Evolutionary conservation across 2,888 invertebrate species (phyloP).

Genomic region (Trichopria drosophilae): DNA sequence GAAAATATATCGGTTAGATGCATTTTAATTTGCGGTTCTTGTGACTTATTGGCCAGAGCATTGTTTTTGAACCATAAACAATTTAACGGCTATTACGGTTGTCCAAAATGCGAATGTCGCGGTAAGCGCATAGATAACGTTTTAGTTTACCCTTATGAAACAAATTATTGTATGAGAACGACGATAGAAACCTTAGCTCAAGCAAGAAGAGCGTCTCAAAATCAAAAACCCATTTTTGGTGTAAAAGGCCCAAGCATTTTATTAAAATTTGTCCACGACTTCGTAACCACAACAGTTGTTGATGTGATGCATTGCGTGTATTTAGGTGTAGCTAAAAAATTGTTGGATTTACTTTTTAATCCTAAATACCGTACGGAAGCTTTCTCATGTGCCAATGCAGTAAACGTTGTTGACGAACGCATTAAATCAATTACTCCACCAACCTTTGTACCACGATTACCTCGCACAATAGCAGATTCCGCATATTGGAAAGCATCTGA

Average conservation of each 20-base stretch:
- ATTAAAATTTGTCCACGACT: background rate
- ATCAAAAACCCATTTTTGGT: background rate
- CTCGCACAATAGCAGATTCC: too few species aligned
- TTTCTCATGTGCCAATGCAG: too few species aligned
- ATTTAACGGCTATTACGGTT: constrained; percentile 3
- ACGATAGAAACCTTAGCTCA: background rate
- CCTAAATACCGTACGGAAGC: background rate
- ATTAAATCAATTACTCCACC: too few species aligned
- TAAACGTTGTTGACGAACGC: too few species aligned
- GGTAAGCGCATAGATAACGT: background rate
- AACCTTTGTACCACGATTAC: too few species aligned
- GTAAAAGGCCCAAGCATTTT: constrained; percentile 3
- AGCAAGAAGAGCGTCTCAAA: constrained; percentile 2
- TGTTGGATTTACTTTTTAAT: constrained; percentile 5
- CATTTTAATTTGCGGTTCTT: background rate
- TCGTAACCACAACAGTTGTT: background rate
- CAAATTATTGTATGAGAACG: constrained; percentile 6
- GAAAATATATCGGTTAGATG: background rate
- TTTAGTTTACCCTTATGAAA: constrained; percentile 5
- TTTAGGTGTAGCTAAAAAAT: constrained; percentile 9
- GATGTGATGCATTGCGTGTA: constrained; percentile 13
- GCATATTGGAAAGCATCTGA: too few species aligned
- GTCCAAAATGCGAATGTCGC: constrained; percentile 6
- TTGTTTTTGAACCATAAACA: constrained; percentile 7
- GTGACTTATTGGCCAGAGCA: constrained; percentile 14